Percentiles rank a stretch among this genome's conserved stretches.
Evolutionary conservation across 2,888 invertebrate genomes (phyloP).

Genomic region (Chrysotoxum bicinctum): DNA sequence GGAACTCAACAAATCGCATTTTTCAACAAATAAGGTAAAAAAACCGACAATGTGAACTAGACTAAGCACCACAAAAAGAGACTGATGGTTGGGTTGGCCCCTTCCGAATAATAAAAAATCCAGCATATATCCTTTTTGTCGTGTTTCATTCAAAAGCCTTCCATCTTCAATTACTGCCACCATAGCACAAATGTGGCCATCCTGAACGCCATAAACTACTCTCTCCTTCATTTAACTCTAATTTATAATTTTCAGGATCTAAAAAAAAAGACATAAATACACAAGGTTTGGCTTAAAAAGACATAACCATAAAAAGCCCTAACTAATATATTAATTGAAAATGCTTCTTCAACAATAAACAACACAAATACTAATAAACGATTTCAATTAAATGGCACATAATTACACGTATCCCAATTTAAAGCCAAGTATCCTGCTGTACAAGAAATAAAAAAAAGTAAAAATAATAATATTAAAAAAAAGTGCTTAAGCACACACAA

Average conservation of each 20-base stretch:
- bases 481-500: constrained; percentile 55
- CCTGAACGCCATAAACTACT: background rate
- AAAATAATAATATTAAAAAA: constrained; percentile 30
- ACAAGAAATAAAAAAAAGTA: background rate
- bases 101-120: too few species aligned
- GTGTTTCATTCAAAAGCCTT: too few species aligned
- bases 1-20: too few species aligned
- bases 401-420: constrained; percentile 6
- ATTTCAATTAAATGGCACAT: background rate
- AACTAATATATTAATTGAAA: background rate
- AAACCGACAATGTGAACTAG: too few species aligned
- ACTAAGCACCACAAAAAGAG: too few species aligned
- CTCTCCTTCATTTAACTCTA: background rate
- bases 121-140: too few species aligned
- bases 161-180: too few species aligned
- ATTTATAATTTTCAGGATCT: background rate
- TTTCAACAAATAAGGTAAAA: too few species aligned
- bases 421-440: background rate
- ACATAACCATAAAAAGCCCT: background rate
- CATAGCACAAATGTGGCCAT: background rate
- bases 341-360: background rate
- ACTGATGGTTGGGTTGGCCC: too few species aligned
- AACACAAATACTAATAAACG: background rate
- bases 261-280: background rate
- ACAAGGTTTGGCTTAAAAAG: background rate